These are phyloP conservation scores for Arge pagana DNA, from an alignment of 2,888 invertebrate genomes.

Conservation along the genomic window DNA sequence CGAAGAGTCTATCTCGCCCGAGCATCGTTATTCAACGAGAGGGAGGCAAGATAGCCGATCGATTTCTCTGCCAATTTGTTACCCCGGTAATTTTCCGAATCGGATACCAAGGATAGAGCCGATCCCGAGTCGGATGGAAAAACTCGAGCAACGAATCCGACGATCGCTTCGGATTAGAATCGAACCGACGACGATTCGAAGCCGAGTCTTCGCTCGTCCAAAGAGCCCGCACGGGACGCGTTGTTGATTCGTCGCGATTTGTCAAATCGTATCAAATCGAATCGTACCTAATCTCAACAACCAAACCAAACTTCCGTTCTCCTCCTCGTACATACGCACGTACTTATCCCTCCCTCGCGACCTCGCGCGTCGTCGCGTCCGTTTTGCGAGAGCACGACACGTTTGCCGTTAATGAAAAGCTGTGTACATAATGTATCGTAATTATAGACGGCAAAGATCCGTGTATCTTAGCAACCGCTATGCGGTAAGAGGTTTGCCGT, in stretches of 20 bases:
- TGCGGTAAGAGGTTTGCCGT: slow-evolving; percentile 10
- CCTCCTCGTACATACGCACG: too few species aligned
- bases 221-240: too few species aligned
- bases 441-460: too few species aligned
- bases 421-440: too few species aligned
- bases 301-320: too few species aligned
- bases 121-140: slow-evolving; percentile 26
- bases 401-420: too few species aligned
- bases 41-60: slow-evolving; percentile 35
- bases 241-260: slow-evolving; percentile 16
- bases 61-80: slow-evolving; percentile 38
- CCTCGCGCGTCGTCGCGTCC: too few species aligned
- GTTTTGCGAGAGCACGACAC: too few species aligned
- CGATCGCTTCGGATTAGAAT: slow-evolving; percentile 42
- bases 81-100: slow-evolving; percentile 4
- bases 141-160: slow-evolving; percentile 29
- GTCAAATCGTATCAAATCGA: slow-evolving; percentile 2
- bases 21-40: too few species aligned
- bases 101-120: slow-evolving; percentile 1
- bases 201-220: slow-evolving; percentile 35
- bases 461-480: slow-evolving; percentile 10
- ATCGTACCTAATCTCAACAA: too few species aligned
- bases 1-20: too few species aligned
- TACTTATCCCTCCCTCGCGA: too few species aligned
- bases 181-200: slow-evolving; percentile 37